phyloP scores from a whole-genome alignment of 2,888 invertebrate species.

The Argyresthia goedartella region DNA sequence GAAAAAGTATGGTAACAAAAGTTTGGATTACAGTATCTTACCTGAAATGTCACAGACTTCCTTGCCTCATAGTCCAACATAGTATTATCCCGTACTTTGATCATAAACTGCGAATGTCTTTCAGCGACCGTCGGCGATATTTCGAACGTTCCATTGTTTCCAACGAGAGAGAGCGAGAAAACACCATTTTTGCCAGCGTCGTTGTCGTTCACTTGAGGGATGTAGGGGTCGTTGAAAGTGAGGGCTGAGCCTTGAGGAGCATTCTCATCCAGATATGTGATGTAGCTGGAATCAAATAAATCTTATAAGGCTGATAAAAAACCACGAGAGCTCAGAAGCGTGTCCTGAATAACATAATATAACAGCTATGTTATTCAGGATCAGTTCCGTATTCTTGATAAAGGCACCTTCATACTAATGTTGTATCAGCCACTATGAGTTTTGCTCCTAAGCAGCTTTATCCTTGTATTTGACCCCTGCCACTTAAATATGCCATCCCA shows the following conservation, averaged over 20 bases:
- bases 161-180: conserved; percentile 81
- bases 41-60: conserved; percentile 81
- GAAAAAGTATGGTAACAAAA: too few species aligned
- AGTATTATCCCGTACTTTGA: conserved; percentile 85
- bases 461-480: too few species aligned
- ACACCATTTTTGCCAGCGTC: conserved; percentile 87
- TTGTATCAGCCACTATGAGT: too few species aligned
- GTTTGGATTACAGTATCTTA: conserved; percentile 24
- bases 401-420: too few species aligned
- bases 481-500: background rate
- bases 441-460: too few species aligned
- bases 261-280: conserved; percentile 84
- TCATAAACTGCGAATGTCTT: conserved; percentile 81
- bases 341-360: too few species aligned
- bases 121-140: conserved; percentile 87
- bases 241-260: conserved; percentile 84
- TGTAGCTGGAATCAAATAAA: conserved; percentile 71
- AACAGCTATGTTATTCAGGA: too few species aligned
- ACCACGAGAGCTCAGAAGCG: too few species aligned
- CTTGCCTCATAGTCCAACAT: conserved; percentile 88
- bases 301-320: too few species aligned
- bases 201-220: conserved; percentile 80
- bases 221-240: conserved; percentile 78
- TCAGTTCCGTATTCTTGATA: too few species aligned
- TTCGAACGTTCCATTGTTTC: conserved; percentile 91